Base-by-base conservation (phyloP, 2,797 vertebrate species). In the Miichthys miiuy region DNA sequence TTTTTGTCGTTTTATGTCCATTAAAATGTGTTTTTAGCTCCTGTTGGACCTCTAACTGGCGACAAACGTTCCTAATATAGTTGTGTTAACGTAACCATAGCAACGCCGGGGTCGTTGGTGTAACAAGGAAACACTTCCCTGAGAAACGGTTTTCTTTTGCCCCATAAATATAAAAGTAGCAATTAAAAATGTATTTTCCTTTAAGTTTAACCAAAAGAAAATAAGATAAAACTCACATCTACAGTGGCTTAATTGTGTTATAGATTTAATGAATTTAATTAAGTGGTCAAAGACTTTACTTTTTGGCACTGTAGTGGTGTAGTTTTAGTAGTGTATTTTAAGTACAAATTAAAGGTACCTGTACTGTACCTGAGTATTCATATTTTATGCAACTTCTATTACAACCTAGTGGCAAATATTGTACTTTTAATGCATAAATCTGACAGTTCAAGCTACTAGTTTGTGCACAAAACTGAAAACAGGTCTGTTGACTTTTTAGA, bases 61-160 rank as follows among this genome's bases (percentile, higher is more conserved):
- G 20, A 6, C 21, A 10, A 62, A 30, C 11, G 4, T 21, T 18
- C 42, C 3, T 0, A 44, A 44, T 44, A 14, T 14, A 12, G n/a
- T 34, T 81, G 57, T 88, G 79, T 92, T 79, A 17, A 23, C 23
- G 88, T 93, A 78, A 82, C 94, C 84, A 93, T 93, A 46, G 90
- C 69, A 93, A 94, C 91, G 1, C 1, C 2, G 23, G 7, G 18
- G 11, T 5, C 7, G 0, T 1, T 4, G 62, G 79, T 63, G 82
- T 71, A 38, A 67, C 82, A 20, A 38, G 12, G 17, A 87, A 82
- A 78, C 4, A 0, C 4, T 77, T 75, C 85, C 63, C 46, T 0
- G 13, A n/a, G 57, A 81, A 77, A 78, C 20, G 47, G 1, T 8
- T 30, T 4, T 27, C 7, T 11, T 38, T 38, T 21, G 2, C 17